A percentile compares a stretch with the other conserved stretches of the same genome.
Evolutionary conservation across 2,797 vertebrate genomes (phyloP).

Genomic region (Oreortyx pictus): DNA sequence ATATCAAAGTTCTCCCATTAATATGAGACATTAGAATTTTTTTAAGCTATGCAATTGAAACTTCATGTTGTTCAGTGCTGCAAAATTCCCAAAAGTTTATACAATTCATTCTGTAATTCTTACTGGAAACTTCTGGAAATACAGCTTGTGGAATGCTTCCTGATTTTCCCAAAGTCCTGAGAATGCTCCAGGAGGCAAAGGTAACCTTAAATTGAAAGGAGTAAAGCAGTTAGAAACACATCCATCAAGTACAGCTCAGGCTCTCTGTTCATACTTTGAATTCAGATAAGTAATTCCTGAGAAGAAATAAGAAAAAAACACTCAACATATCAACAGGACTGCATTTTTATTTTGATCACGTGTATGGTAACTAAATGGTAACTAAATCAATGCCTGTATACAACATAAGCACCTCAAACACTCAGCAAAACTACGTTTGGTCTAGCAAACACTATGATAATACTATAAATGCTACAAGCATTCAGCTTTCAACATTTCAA

Average conservation of each 20-base stretch:
- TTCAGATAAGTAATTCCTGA: background rate
- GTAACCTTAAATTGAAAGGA: conserved; percentile 83
- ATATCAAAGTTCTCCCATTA: background rate
- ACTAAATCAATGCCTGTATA: background rate
- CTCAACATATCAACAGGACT: background rate
- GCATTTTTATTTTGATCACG: too few species aligned
- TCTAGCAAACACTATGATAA: background rate
- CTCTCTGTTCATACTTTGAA: background rate
- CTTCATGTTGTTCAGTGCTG: background rate
- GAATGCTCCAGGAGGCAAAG: conserved; percentile 92
- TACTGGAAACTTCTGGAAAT: conserved; percentile 95
- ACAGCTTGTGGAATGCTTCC: conserved; percentile 87
- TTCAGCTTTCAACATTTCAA: background rate
- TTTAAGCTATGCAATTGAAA: background rate
- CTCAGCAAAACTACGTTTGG: background rate
- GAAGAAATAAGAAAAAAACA: background rate
- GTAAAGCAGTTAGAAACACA: background rate
- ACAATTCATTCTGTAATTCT: conserved; percentile 57
- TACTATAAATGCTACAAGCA: background rate
- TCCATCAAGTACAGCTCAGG: background rate
- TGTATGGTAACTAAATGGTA: background rate
- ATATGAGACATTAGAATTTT: background rate
- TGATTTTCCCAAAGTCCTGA: conserved; percentile 93
- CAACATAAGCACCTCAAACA: background rate
- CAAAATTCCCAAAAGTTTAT: background rate